These are phyloP conservation scores for Pygmarrhopalites habei DNA, from an alignment of 1,140 invertebrate species.

Conservation along the genomic window DNA sequence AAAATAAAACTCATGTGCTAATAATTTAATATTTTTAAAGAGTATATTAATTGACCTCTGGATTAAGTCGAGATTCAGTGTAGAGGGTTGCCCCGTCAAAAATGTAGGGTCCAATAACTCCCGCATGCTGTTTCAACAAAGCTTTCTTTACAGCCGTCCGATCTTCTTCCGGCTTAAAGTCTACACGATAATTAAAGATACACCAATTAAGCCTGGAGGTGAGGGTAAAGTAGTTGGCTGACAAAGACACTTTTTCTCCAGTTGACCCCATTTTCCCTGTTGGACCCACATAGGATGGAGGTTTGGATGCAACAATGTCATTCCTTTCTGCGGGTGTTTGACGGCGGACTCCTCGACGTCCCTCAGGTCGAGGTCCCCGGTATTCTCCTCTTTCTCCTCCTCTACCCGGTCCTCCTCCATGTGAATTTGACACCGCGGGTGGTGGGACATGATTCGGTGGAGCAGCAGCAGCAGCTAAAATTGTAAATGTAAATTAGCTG, in stretches of 20 bases:
- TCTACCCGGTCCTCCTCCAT: too few species aligned
- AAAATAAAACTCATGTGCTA: neutral
- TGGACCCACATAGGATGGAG: neutral
- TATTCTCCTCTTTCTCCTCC: too few species aligned
- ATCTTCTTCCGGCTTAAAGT: constrained; percentile 67
- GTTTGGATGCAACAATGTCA: neutral
- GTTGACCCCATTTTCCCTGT: constrained; percentile 9
- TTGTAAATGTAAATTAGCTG: too few species aligned
- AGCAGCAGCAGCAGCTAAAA: too few species aligned
- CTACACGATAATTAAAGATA: constrained; percentile 68
- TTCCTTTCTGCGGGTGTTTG: neutral
- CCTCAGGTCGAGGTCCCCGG: neutral
- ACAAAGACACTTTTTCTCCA: neutral
- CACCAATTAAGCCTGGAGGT: constrained; percentile 54
- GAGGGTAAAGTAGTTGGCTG: constrained; percentile 1
- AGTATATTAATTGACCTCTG: constrained; percentile 41
- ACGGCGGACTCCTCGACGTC: neutral
- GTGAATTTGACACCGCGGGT: too few species aligned
- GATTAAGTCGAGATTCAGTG: constrained; percentile 45
- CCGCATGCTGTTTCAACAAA: constrained; percentile 52
- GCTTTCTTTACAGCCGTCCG: constrained; percentile 53
- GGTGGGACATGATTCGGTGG: too few species aligned
- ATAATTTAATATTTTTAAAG: neutral
- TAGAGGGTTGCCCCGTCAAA: constrained; percentile 54
- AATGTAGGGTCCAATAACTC: constrained; percentile 51